Conservation (phyloP, 1,140 invertebrate species). For the Brachionus paranguensis region DNA sequence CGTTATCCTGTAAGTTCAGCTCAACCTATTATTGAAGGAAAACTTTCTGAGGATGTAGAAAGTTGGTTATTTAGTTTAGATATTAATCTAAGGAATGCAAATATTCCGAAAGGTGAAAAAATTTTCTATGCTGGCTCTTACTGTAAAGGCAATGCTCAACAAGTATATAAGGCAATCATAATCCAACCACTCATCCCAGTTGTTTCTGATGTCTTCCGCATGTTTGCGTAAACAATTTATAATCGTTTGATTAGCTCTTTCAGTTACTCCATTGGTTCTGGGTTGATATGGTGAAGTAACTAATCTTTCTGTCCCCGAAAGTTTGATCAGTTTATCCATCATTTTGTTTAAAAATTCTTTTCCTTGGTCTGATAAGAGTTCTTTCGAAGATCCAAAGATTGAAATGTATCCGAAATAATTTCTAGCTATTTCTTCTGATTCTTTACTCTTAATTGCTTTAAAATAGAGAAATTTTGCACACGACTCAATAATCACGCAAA, state of each 20-base stretch:
- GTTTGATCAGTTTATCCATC: not conserved
- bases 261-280: not conserved
- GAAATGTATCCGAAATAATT: not conserved
- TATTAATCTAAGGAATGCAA: too few relatives aligned
- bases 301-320: not conserved
- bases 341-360: slow-evolving; percentile 20
- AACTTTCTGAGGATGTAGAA: too few relatives aligned
- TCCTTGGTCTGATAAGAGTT: slow-evolving; percentile 18
- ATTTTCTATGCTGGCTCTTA: too few relatives aligned
- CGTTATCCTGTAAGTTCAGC: too few relatives aligned
- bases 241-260: slow-evolving; percentile 19
- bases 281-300: slow-evolving; percentile 17
- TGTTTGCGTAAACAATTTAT: slow-evolving; percentile 8
- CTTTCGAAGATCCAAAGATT: not conserved
- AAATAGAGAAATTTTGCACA: not conserved
- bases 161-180: not conserved
- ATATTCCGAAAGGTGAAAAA: too few relatives aligned
- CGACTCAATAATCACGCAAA: not conserved
- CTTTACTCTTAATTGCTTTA: not conserved
- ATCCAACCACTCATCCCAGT: not conserved
- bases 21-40: too few relatives aligned
- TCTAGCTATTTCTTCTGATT: not conserved
- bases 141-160: too few relatives aligned
- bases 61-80: too few relatives aligned
- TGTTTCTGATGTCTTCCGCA: not conserved